These are phyloP conservation scores for Lysandra coridon DNA, from an alignment of 2,888 invertebrate genomes.

Conservation along the genomic window DNA sequence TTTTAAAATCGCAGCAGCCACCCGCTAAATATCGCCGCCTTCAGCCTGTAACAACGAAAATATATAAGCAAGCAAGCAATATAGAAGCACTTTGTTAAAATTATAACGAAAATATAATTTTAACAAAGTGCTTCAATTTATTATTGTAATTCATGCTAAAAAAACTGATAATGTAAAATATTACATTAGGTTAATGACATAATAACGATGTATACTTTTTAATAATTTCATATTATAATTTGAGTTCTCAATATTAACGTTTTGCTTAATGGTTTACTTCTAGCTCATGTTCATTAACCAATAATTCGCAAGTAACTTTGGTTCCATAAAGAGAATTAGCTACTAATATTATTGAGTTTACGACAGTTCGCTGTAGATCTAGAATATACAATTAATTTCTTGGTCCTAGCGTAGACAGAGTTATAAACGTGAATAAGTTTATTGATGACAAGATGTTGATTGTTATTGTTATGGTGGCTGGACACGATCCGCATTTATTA, in stretches of 20 bases:
- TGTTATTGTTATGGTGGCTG: constrained; percentile 50
- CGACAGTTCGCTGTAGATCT: constrained; percentile 1
- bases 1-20: constrained; percentile 62
- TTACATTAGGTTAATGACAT: too few relatives aligned
- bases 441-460: constrained; percentile 35
- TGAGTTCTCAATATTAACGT: too few relatives aligned
- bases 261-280: not conserved
- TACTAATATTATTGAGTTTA: not conserved
- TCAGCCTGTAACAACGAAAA: constrained; percentile 61
- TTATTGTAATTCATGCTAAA: not conserved
- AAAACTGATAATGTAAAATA: not conserved
- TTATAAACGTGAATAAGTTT: not conserved
- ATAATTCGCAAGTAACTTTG: not conserved
- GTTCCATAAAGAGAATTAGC: not conserved
- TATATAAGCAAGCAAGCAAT: constrained; percentile 38
- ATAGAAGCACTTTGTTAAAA: too few relatives aligned
- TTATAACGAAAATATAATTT: constrained; percentile 54
- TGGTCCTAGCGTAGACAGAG: constrained; percentile 51
- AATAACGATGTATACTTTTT: too few relatives aligned
- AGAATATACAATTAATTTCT: not conserved
- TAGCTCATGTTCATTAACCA: not conserved
- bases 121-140: not conserved
- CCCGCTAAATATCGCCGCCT: constrained; percentile 56
- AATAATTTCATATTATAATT: too few relatives aligned
- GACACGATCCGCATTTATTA: constrained; percentile 45